Evolutionary conservation across 2,888 invertebrate species (phyloP), one percentile per base, ranked within the genome.

Genomic region (Drosophila lutescens): DNA sequence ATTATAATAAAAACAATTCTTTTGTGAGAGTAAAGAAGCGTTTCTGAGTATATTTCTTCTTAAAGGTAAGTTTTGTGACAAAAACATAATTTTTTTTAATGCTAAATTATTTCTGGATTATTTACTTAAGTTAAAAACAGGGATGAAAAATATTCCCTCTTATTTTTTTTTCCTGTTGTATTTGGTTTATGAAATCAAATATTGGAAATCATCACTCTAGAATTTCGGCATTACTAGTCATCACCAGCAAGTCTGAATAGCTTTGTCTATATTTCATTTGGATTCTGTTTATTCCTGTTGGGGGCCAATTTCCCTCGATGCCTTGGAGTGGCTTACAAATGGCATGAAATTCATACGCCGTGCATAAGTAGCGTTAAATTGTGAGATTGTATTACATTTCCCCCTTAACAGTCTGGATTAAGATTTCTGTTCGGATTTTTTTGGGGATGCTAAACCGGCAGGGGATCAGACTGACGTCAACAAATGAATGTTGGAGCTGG

Each of bases 361-460:
- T 76, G 77, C 76, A 80, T 83, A 84, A 83, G 81, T 81, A 84
- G 83, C 83, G 78, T 81, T 77, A 83, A 83, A 83, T 83, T 76
- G 68, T 74, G 63, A 69, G 77, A 77, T 76, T 77, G 73, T 79
- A 74, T 75, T 76, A 80, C 76, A 78, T 72, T 75, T 74, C 20
- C 58, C 56, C 55, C 41, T 38, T 41, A 49, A 62, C 34, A 12
- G 54, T 55, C 56, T 44, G 62, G 56, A 61, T 73, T 66, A 58
- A 46, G 63, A 69, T 54, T 53, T 51, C 36, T 40, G 40, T 40
- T 40, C n/a, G 20, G 4, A 17, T 34, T 34, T 34, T 57, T 46
- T 44, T 41, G 47, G 56, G 43, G 60, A 69, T 20, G 49, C 50
- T 38, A 40, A 26, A 46, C 20, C 60, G 4, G 43, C 46, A 50